Conservation (phyloP, 2,888 invertebrate genomes). For the Escarpia spicata region DNA sequence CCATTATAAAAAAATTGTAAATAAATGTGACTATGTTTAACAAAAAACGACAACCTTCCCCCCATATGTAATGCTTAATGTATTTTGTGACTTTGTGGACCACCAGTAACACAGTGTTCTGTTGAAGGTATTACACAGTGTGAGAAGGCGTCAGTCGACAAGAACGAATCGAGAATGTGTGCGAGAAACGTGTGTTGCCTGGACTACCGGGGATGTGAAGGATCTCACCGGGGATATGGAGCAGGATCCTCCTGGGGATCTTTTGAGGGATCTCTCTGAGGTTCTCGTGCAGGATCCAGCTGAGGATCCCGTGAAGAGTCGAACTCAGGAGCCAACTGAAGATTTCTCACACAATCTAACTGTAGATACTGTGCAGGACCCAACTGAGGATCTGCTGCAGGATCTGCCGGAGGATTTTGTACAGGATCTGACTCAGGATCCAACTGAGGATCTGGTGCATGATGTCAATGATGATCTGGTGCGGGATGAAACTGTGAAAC, state of each 20-base stretch:
- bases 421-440: background rate
- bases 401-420: background rate
- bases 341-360: background rate
- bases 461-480: background rate
- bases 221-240: background rate
- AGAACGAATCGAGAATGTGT: background rate
- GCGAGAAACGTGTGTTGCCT: background rate
- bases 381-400: background rate
- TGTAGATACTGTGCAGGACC: background rate
- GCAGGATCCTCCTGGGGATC: background rate
- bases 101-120: too few relatives aligned
- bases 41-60: too few relatives aligned
- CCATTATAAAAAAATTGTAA: too few relatives aligned
- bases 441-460: background rate
- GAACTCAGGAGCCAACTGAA: background rate
- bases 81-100: too few relatives aligned
- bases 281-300: background rate
- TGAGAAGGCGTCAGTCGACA: background rate
- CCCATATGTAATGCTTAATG: too few relatives aligned
- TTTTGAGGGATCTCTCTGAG: background rate
- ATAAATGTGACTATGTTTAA: too few relatives aligned
- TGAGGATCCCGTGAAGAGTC: background rate
- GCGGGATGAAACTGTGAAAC: background rate
- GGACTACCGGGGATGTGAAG: background rate
- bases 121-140: background rate